Conservation (phyloP, 2,888 invertebrate species). For the Eristalis arbustorum region DNA sequence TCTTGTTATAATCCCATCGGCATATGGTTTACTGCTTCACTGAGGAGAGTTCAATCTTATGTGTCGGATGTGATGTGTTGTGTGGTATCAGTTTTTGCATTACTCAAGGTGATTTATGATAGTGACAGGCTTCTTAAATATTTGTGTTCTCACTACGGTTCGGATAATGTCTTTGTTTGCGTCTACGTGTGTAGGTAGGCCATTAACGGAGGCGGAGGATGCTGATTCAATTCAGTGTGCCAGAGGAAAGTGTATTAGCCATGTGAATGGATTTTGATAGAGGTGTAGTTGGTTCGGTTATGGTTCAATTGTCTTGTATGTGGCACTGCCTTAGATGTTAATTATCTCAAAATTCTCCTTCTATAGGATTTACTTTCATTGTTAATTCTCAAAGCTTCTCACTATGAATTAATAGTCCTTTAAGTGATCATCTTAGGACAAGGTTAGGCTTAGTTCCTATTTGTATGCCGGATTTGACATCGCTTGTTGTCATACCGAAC, state of each 20-base stretch:
- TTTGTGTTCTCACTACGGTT: neutral
- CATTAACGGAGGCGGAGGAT: neutral
- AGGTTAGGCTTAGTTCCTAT: no score
- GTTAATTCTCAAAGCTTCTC: no score
- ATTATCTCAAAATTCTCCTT: no score
- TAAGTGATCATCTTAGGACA: no score
- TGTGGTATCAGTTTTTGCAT: neutral
- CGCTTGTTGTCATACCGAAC: no score
- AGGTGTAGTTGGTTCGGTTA: no score
- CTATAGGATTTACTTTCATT: no score
- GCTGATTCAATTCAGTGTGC: neutral
- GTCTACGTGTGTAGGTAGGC: neutral
- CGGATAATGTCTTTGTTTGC: neutral
- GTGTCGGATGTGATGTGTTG: neutral
- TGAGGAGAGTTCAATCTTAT: neutral
- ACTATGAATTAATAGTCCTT: no score
- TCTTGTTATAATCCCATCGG: constrained; percentile 12
- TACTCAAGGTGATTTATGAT: neutral
- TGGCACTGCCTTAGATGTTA: no score
- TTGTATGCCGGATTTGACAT: no score
- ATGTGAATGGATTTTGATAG: no score
- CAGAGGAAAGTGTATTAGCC: neutral
- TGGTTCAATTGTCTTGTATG: no score
- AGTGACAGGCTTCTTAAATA: neutral
- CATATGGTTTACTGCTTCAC: constrained; percentile 20